Evolutionary conservation across 2,113 vertebrate genomes (phyloP).

Genomic region (Montifringilla adamsi): DNA sequence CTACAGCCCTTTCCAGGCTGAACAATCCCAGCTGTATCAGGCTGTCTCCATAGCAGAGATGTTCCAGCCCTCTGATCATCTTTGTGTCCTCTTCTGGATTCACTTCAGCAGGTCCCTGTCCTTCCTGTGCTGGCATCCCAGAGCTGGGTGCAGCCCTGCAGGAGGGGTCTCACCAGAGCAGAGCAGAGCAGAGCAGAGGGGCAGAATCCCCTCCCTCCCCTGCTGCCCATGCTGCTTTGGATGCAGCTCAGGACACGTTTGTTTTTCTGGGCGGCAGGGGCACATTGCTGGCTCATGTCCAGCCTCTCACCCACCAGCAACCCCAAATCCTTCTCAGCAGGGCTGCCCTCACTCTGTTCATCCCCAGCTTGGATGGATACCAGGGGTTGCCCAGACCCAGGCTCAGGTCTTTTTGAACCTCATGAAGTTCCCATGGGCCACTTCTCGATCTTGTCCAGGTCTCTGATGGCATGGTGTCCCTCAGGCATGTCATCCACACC

Average conservation of each 20-base stretch:
- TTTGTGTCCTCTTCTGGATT: not conserved
- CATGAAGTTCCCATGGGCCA: not conserved
- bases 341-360: fast-evolving
- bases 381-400: not conserved
- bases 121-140: not conserved
- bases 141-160: not conserved
- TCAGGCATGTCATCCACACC: not conserved
- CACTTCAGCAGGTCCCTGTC: fast-evolving
- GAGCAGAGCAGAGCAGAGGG: not conserved
- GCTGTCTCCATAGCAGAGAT: not conserved
- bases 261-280: fast-evolving
- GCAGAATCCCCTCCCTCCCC: not conserved
- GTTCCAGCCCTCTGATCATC: not conserved
- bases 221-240: fast-evolving
- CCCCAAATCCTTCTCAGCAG: too few relatives aligned
- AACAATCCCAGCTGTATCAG: not conserved
- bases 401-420: not conserved
- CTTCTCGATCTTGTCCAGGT: not conserved
- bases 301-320: not conserved
- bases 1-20: not conserved
- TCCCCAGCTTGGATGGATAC: not conserved
- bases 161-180: not conserved
- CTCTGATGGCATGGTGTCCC: not conserved
- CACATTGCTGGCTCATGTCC: not conserved
- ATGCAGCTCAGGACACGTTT: fast-evolving